Evolutionary conservation across 1,140 invertebrate genomes (phyloP), one percentile per base, ranked within the genome.

Genomic region (Drosophila arawakana): DNA sequence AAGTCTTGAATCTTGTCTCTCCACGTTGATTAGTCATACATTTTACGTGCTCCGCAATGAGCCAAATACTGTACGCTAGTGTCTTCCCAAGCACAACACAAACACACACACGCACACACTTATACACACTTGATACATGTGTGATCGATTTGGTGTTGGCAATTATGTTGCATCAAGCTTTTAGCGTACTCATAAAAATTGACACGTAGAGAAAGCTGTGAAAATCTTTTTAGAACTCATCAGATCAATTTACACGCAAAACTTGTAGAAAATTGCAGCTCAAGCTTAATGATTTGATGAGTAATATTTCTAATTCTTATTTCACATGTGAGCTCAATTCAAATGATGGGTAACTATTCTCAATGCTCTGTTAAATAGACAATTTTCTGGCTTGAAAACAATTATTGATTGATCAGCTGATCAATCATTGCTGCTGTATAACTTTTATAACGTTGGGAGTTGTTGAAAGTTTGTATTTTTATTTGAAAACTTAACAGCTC

Each of bases 151-250:
- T 55, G 46, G n/a, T 60, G 43, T 30, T 50, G 68, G 59, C 73
- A 75, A 75, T 71, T 75, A 62, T 74, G 72, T 57, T 63, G 46
- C 57, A 60, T 54, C 55, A 44, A 60, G 68, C 46, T 75, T 60
- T 78, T 78, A 75, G 73, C 76, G 62, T 72, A 44, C 50, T 75
- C 67, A 76, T 71, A 71, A 61, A 66, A 71, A 61, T 60, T 65
- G 59, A 60, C 72, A 65, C 61, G 39, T 58, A 62, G 76, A 67
- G 76, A 79, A 79, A 79, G 76, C 68, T 79, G 76, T 68, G 76
- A 79, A 79, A 76, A 79, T 66, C 52, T 62, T 72, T 50, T 55
- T 78, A 75, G 72, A 78, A 74, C 72, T 49, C 66, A 70, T 52
- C 47, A 65, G 73, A 71, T 58, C 60, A 72, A 59, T 71, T 65